Conservation (phyloP, 1,140 invertebrate genomes). For the Eriocheir sinensis region DNA sequence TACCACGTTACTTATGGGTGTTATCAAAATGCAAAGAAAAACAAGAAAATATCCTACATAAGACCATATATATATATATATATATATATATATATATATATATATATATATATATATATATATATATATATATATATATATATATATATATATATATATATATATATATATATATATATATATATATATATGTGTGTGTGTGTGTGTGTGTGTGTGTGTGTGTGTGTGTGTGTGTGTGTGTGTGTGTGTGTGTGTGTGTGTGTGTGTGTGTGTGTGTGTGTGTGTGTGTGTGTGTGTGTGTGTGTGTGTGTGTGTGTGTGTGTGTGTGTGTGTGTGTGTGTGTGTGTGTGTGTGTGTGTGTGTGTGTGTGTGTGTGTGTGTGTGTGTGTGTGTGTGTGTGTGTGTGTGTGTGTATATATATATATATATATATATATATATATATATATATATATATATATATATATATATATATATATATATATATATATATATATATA, state of each 20-base stretch:
- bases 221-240: background rate
- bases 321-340: slow-evolving; percentile 33
- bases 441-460: slow-evolving; percentile 41
- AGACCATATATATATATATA: background rate
- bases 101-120: background rate
- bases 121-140: background rate
- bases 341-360: background rate
- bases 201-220: background rate
- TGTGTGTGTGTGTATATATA: background rate
- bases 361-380: too few relatives aligned
- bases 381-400: too few relatives aligned
- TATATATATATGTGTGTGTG: background rate
- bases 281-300: slow-evolving; percentile 13
- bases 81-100: background rate
- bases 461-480: slow-evolving; percentile 30
- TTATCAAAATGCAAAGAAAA: background rate
- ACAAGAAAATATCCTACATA: too few relatives aligned
- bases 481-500: slow-evolving; percentile 35
- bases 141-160: slow-evolving; percentile 53
- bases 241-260: slow-evolving; percentile 29
- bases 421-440: slow-evolving; percentile 36
- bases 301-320: slow-evolving; percentile 8
- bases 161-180: slow-evolving; percentile 53
- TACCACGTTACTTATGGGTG: background rate
- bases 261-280: slow-evolving; percentile 13